These are phyloP conservation scores for Apostichopus japonicus DNA, from an alignment of 35 echinoderm and acorn worm species.

Conservation along the genomic window DNA sequence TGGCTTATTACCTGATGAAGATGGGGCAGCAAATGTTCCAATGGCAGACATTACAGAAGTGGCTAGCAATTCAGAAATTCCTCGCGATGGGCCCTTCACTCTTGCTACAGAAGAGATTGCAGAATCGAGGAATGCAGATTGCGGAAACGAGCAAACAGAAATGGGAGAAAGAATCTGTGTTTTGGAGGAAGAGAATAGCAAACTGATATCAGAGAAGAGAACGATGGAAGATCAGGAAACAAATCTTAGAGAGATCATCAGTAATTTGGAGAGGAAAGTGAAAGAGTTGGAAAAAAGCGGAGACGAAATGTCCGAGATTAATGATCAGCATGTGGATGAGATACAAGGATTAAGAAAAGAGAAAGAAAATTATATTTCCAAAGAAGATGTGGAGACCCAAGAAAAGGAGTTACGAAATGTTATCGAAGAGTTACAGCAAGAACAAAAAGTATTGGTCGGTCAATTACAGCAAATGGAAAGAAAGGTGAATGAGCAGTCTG, in stretches of 20 bases:
- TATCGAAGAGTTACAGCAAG: conserved; percentile 23
- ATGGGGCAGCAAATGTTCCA: neutral
- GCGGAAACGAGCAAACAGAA: neutral
- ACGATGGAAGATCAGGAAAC: neutral
- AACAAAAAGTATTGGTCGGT: conserved; percentile 3
- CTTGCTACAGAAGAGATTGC: neutral
- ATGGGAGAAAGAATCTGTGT: neutral
- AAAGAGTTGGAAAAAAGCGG: neutral
- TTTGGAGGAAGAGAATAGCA: neutral
- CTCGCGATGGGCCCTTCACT: neutral
- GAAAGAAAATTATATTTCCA: conserved; percentile 1
- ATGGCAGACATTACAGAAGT: neutral
- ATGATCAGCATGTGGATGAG: conserved; percentile 40
- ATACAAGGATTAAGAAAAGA: conserved; percentile 27
- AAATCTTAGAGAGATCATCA: neutral
- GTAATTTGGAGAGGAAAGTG: conserved; percentile 1
- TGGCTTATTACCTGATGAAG: conserved; percentile 38
- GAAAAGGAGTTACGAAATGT: conserved; percentile 13
- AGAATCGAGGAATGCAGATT: neutral
- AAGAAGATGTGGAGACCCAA: neutral
- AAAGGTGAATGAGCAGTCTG: neutral
- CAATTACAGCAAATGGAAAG: neutral
- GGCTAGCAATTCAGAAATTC: neutral
- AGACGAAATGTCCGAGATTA: conserved; percentile 29
- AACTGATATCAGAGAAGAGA: neutral